A percentile compares a stretch with the other conserved stretches of the same genome.
Conservation (phyloP, 2,113 vertebrate genomes). For the Gulo gulo region DNA sequence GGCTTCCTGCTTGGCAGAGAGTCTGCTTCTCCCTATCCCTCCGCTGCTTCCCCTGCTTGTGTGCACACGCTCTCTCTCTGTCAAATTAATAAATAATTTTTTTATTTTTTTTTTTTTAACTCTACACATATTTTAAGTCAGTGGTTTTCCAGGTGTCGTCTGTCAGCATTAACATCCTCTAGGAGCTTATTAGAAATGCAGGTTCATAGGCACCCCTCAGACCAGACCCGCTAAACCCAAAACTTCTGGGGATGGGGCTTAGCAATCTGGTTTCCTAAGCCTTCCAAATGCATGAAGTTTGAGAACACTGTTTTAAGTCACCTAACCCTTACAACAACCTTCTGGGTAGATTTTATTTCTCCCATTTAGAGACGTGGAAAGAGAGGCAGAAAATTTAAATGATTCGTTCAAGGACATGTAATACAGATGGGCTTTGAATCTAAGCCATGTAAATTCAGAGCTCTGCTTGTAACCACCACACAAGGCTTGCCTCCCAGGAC, state of each 20-base stretch:
- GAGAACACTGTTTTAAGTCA: not conserved
- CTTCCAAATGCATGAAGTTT: not conserved
- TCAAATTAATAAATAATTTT: not conserved
- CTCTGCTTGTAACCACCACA: not conserved
- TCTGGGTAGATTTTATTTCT: not conserved
- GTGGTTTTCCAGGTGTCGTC: not conserved
- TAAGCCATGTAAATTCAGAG: not conserved
- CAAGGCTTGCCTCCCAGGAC: not conserved
- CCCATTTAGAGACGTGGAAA: not conserved
- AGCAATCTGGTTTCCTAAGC: not conserved
- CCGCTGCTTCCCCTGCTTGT: not conserved
- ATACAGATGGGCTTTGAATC: not conserved
- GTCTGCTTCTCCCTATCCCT: not conserved
- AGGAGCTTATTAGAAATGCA: conserved; percentile 1
- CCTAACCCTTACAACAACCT: not conserved
- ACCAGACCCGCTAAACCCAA: not conserved
- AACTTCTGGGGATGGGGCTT: not conserved
- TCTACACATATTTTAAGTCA: not conserved
- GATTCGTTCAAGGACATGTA: not conserved
- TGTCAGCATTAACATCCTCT: not conserved
- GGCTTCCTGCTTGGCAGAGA: not conserved
- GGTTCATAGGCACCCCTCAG: not conserved
- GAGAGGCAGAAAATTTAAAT: not conserved
- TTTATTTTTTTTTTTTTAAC: no score
- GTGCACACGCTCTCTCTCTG: no score